Percentiles rank a stretch among this genome's conserved stretches.
Conservation (phyloP, 2,113 vertebrate genomes). For the cattle (Bos taurus) region ARS-UCD2.0 NC_037345.1:25498001-25498500, state of each 20-base stretch:
- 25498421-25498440: background rate
- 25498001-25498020: background rate
- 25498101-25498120: background rate
- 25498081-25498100: background rate
- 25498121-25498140: background rate
- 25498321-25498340: no score
- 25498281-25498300: no score
- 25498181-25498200: background rate
- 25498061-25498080: background rate
- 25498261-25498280: background rate
- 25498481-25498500: background rate
- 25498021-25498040: background rate
- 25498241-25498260: background rate
- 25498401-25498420: background rate
- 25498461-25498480: background rate
- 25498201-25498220: background rate
- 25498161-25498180: background rate
- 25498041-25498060: background rate
- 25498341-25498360: no score
- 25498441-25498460: fast-evolving
- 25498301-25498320: no score
- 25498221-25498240: background rate
- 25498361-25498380: no score
- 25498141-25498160: background rate
- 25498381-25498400: background rate